Evolutionary conservation across 2,797 vertebrate genomes (phyloP).

Genomic region (Pogonophryne albipinna): DNA sequence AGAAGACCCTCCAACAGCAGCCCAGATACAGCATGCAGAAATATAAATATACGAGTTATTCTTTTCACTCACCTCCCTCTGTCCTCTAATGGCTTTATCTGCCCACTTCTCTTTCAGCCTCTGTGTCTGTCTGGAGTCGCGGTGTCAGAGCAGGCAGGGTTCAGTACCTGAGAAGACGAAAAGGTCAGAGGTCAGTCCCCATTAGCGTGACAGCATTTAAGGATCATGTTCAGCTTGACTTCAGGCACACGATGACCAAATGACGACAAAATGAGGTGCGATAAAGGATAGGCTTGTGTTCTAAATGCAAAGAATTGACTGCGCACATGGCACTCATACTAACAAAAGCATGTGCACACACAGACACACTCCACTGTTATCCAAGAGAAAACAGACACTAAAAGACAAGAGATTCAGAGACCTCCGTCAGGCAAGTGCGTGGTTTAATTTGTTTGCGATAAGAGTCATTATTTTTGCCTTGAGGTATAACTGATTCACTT

Average conservation of each 20-base stretch:
- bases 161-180: slow-evolving; percentile 70
- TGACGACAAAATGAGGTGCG: background rate
- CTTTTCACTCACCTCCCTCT: slow-evolving; percentile 67
- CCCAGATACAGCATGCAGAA: background rate
- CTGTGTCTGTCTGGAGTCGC: slow-evolving; percentile 45
- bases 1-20: slow-evolving; percentile 24
- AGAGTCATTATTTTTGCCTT: slow-evolving; percentile 54
- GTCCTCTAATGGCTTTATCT: slow-evolving; percentile 49
- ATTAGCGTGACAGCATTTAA: slow-evolving; percentile 33
- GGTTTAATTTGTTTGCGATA: slow-evolving; percentile 62
- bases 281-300: background rate
- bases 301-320: background rate
- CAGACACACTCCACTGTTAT: background rate
- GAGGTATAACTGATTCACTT: slow-evolving; percentile 39
- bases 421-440: slow-evolving; percentile 38
- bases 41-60: slow-evolving; percentile 17
- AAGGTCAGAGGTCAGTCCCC: slow-evolving; percentile 48
- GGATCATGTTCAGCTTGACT: slow-evolving; percentile 42
- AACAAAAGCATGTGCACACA: background rate
- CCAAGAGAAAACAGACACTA: background rate
- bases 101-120: slow-evolving; percentile 28
- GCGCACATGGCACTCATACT: background rate
- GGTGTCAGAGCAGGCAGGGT: slow-evolving; percentile 48
- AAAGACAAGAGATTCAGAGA: slow-evolving; percentile 33
- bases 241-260: background rate